Evolutionary conservation across 2,888 invertebrate genomes (phyloP), one percentile per base, ranked within the genome.

Genomic region (Ophioninae sp.): DNA sequence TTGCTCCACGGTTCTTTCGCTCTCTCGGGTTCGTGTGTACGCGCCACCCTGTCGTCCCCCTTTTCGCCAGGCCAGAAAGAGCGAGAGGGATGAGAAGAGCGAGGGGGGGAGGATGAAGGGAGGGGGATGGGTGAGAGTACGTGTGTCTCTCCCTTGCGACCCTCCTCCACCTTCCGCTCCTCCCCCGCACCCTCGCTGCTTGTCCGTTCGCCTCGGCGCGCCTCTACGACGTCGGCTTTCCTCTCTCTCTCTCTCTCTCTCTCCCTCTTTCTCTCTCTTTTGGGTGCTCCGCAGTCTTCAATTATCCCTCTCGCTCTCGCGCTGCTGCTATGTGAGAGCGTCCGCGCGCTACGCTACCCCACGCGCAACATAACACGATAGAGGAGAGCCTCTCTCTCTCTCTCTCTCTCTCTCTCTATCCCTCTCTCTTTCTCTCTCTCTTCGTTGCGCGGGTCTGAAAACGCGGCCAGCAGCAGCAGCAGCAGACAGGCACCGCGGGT

Each of bases 401-500:
- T 30, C 30, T 30, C 30, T 30, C 30, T 30, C 30, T 30, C 30
- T 30, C 30, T 30, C 76, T 76, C 78, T 78, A 70, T 78, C 30
- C 3, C 30, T 30, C 10, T 44, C 76, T 76, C 78, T 78, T 70
- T 78, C 30, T 30, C 30, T 30, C 30, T 30, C 30, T 30, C 30
- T 30, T 30, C 78, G 69, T 70, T 78, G 86, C 86, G 86, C 87
- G 87, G 85, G 83, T 86, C 86, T 86, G 85, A 89, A 91, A 92
- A 92, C 90, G 91, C 91, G 91, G 91, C 91, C 91, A 90, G 81
- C 78, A 69, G 77, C 85, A 81, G 81, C 82, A 81, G 85, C 86
- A 89, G 91, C 90, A 91, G 91, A 91, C 92, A 91, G 91, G 92
- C 92, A 91, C 91, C 92, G 91, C 92, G 91, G 91, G 92, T 92